Base-by-base conservation (phyloP, 2,797 vertebrate species). In the Bovichtus diacanthus region DNA sequence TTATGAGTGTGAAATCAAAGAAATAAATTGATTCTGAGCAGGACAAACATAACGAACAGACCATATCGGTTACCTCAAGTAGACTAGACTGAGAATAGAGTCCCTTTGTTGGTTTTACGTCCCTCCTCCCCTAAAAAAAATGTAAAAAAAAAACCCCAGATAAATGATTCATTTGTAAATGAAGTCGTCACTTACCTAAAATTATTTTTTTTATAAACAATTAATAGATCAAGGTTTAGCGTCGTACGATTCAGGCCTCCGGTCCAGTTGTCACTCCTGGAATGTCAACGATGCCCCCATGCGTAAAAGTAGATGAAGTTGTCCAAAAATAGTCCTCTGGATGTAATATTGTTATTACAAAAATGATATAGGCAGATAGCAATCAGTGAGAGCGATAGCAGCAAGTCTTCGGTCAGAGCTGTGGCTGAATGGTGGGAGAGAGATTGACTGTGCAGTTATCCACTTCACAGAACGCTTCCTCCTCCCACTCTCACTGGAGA, bases 401-500 rank as follows among this genome's bases (percentile, higher is more conserved):
- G 44, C 18, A 5, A n/a, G n/a, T 29, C 62, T 2, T 63, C 5
- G 13, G 61, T 66, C 53, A 53, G 44, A 68, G 54, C 16, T 56
- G 67, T 1, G 49, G 13, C 50, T 56, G 44, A 69, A 44, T 50
- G 60, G 21, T 4, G 50, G 13, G 49, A 74, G 56, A 27, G 10
- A 19, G 34, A 13, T 3, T 1, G 56, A 69, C 29, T 23, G 51
- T 9, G 10, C 49, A 41, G 51, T 54, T 34, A 9, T 18, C 12
- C 39, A 41, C 31, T 13, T 44, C 36, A 46, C 2, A 41, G 56
- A 29, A 49, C 12, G 36, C 72, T 10, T 38, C 58, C 81, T 76
- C 76, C 81, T 80, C 66, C 74, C 61, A 72, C 74, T 51, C 9
- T 53, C 12, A 51, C 75, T 77, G 58, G 0, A 41, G 1, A 66